Evolutionary conservation across 2,797 vertebrate genomes (phyloP), one percentile per base, ranked within the genome.

Genomic region (Pampus argenteus): DNA sequence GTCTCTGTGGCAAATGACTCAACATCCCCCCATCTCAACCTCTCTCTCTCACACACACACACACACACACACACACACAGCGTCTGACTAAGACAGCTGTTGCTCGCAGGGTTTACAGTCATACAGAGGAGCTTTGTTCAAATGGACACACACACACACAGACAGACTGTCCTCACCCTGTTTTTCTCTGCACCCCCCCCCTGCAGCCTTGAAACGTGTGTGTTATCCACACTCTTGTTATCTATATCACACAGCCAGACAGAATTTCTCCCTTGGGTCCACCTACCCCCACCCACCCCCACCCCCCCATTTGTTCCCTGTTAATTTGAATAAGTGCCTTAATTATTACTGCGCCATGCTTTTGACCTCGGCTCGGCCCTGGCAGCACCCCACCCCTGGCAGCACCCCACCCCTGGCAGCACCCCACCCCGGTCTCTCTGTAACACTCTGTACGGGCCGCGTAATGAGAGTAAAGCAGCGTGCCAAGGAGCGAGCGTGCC

Each of bases 71-170:
- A 60, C 66, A 73, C 75, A 74, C 71, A 38, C 51, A 5, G 67
- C 72, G 61, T 42, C 81, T 88, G 83, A 64, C 83, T 31, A 77
- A 81, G 92, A 88, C 93, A 94, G 93, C 93, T 94, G 93, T 92
- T 93, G 84, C 90, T 88, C 86, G 56, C 88, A 81, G 91, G 83
- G 86, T 80, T 80, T 86, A 76, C 82, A 79, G 67, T 72, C 67
- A 69, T 58, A 93, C 91, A 94, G 89, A 84, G 85, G 66, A 82
- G 81, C 92, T 91, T 93, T 94, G 92, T 94, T 91, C 82, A 52
- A 28, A 25, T 3, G 28, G 44, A 82, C 69, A 71, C 76, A 57
- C 66, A 66, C 63, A 66, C 58, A 64, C 62, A 22, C 49, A 23
- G 38, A 38, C 54, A 15, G 59, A 2, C n/a, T 57, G 40, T 62